Conservation (phyloP, 1,140 invertebrate genomes). For the Saccostrea echinata region DNA sequence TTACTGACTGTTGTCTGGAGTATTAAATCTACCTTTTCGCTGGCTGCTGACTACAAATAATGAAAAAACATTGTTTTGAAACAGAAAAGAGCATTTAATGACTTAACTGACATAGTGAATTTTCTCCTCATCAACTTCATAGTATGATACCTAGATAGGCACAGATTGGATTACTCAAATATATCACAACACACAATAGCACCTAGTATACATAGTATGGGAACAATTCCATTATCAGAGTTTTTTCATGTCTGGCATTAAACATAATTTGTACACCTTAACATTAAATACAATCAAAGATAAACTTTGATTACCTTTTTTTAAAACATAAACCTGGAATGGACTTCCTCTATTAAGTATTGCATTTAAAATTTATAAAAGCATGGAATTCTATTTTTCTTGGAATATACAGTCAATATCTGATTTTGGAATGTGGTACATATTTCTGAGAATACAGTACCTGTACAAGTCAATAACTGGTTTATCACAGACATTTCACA, state of each 20-base stretch:
- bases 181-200: slow-evolving; percentile 21
- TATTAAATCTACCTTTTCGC: too few species aligned
- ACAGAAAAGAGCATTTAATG: not conserved
- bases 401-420: not conserved
- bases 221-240: not conserved
- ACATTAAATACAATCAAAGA: too few species aligned
- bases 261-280: too few species aligned
- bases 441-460: not conserved
- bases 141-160: not conserved
- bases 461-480: not conserved
- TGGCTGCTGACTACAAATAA: not conserved
- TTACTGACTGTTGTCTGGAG: not conserved
- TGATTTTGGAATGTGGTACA: not conserved
- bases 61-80: not conserved
- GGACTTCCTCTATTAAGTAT: not conserved
- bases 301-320: too few species aligned
- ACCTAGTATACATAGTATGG: not conserved
- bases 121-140: not conserved
- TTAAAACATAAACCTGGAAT: too few species aligned
- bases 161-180: not conserved
- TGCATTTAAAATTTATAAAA: not conserved
- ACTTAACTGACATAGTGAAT: not conserved
- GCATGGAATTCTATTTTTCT: not conserved
- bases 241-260: not conserved
- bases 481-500: slow-evolving; percentile 8